These are phyloP conservation scores for Cerastis rubricosa DNA, from an alignment of 2,888 invertebrate species.

Conservation along the genomic window DNA sequence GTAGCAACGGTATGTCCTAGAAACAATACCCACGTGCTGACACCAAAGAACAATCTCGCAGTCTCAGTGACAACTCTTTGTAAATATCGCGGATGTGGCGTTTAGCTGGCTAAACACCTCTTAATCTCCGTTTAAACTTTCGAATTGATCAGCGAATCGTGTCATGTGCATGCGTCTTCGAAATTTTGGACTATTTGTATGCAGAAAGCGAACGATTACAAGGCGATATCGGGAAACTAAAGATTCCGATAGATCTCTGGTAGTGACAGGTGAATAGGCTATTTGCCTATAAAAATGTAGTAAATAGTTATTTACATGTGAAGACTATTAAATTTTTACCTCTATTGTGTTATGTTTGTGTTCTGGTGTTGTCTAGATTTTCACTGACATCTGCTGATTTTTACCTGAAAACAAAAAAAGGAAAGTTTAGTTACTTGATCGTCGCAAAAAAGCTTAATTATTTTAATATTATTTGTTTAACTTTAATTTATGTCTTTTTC, in stretches of 20 bases:
- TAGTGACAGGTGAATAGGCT: not conserved
- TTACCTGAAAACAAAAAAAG: conserved; percentile 45
- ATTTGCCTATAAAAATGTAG: conserved; percentile 10
- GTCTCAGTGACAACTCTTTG: not conserved
- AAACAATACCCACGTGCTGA: not conserved
- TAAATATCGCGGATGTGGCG: not conserved
- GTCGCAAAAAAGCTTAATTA: too few relatives aligned
- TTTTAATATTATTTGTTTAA: too few relatives aligned
- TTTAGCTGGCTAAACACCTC: not conserved
- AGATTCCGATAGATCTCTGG: conserved; percentile 24
- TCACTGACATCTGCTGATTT: not conserved
- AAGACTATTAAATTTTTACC: conserved; percentile 6
- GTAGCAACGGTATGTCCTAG: not conserved
- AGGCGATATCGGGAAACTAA: conserved; percentile 2
- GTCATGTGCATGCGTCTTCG: conserved; percentile 6
- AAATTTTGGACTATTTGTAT: conserved; percentile 45
- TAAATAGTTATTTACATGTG: not conserved
- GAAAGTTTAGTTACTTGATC: not conserved
- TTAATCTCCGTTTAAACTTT: conserved; percentile 13
- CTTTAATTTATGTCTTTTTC: not conserved
- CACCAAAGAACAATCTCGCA: not conserved
- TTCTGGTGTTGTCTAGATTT: not conserved
- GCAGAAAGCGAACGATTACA: conserved; percentile 9
- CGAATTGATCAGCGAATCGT: conserved; percentile 18
- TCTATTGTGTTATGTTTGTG: not conserved